These are phyloP conservation scores for Orchestes rusci DNA, from an alignment of 2,888 invertebrate genomes.

Conservation along the genomic window DNA sequence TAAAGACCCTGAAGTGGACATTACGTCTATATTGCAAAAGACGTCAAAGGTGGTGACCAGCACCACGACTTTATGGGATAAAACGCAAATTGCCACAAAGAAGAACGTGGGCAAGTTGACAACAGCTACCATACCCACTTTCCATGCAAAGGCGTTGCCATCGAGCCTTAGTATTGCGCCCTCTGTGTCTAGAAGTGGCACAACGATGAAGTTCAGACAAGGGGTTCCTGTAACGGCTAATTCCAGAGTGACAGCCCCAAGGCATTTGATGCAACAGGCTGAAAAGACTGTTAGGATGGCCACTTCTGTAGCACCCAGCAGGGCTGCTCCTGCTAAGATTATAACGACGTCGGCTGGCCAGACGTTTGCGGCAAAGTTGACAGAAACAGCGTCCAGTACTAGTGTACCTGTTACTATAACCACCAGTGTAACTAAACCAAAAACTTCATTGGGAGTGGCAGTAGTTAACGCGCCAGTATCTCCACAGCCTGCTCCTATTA, in stretches of 20 bases:
- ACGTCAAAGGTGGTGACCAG: slow-evolving; percentile 48
- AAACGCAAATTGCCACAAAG: slow-evolving; percentile 47
- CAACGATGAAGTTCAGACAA: slow-evolving; percentile 32
- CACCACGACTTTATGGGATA: slow-evolving; percentile 52
- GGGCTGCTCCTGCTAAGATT: slow-evolving; percentile 31
- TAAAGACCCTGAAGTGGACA: slow-evolving; percentile 92
- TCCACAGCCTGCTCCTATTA: slow-evolving; percentile 31
- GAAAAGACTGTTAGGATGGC: slow-evolving; percentile 46
- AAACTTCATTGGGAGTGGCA: slow-evolving; percentile 24
- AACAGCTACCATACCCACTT: slow-evolving; percentile 22
- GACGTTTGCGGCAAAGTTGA: slow-evolving; percentile 69
- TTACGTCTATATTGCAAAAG: slow-evolving; percentile 69
- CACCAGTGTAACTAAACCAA: slow-evolving; percentile 6
- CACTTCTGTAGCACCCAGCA: slow-evolving; percentile 48
- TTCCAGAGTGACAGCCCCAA: slow-evolving; percentile 42
- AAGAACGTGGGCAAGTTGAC: slow-evolving; percentile 40
- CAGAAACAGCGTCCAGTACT: slow-evolving; percentile 42
- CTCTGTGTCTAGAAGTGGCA: slow-evolving; percentile 13
- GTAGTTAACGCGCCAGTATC: slow-evolving; percentile 34
- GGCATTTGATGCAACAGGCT: slow-evolving; percentile 51
- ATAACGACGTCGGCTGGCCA: slow-evolving; percentile 47
- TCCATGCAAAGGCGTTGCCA: slow-evolving; percentile 15
- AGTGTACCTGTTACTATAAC: slow-evolving; percentile 13
- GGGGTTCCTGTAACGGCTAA: slow-evolving; percentile 28
- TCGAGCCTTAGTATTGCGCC: neutral